Evolutionary conservation across 1,140 invertebrate genomes (phyloP), one percentile per base, ranked within the genome.

Genomic region (Plectrocnemia conspersa): DNA sequence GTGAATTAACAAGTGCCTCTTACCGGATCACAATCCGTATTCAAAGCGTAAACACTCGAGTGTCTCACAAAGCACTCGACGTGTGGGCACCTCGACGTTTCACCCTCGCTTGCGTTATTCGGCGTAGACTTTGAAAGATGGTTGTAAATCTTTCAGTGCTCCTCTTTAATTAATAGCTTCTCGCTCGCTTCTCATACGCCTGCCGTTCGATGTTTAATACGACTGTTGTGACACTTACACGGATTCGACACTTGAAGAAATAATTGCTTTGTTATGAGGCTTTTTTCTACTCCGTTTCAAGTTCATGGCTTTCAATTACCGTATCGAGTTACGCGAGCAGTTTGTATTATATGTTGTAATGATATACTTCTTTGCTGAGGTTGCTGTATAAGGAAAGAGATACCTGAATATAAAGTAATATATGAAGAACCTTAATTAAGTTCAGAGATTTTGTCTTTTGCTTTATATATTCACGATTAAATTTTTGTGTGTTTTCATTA

Each of bases 101-200:
- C 6, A n/a, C 6, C 35, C 35, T 10, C 35, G 10, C 21, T 11
- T 42, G n/a, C 40, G 19, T 23, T 27, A n/a, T 9, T 19, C 22
- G 15, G 19, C 29, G 16, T 29, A 18, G 22, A 44, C 40, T 47
- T 56, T 42, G 47, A 52, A 45, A 41, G 45, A 44, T 44, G 4
- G 6, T 25, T 47, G 29, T 56, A 56, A 56, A 56, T 56, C 54
- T 56, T 46, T 56, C 54, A 56, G 29, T 35, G 40, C 22, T 35
- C 18, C 23, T 13, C 19, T 33, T 24, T 56, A 56, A 56, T 56
- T 50, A 56, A 56, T 54, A 38, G 42, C 41, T 18, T 16, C 21
- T 46, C 52, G 35, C 29, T 46, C 52, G n/a, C 24, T 38, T 29
- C 29, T 25, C 18, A 33, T 24, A 53, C n/a, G n/a, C n/a, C n/a